A percentile compares a stretch with the other conserved stretches of the same genome.
These are phyloP conservation scores for Caradrina kadenii DNA, from an alignment of 2,888 invertebrate species.

Conservation along the genomic window DNA sequence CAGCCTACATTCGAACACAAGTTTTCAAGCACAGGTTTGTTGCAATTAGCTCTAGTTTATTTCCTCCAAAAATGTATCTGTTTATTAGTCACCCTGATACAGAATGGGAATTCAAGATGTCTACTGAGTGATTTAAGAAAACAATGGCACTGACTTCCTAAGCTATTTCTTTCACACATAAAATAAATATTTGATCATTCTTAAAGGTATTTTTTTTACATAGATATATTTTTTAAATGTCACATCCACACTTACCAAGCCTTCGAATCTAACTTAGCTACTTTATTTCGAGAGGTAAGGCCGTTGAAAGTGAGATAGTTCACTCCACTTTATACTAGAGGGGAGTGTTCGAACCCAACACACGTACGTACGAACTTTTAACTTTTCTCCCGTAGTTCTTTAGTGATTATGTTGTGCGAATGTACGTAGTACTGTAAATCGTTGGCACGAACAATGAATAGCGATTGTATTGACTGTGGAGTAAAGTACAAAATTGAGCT, in stretches of 20 bases:
- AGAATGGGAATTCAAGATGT: too few relatives aligned
- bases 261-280: slow-evolving; percentile 72
- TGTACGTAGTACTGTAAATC: slow-evolving; percentile 47
- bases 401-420: slow-evolving; percentile 62
- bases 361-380: slow-evolving; percentile 79
- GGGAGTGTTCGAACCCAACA: slow-evolving; percentile 69
- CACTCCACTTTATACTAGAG: slow-evolving; percentile 71
- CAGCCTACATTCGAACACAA: too few relatives aligned
- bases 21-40: too few relatives aligned
- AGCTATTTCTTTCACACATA: too few relatives aligned
- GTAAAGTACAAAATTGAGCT: not conserved
- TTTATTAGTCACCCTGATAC: too few relatives aligned
- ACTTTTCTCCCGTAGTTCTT: slow-evolving; percentile 67
- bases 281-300: slow-evolving; percentile 86
- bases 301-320: slow-evolving; percentile 88
- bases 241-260: slow-evolving; percentile 71
- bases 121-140: too few relatives aligned
- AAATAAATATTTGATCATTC: too few relatives aligned
- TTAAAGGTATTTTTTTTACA: too few relatives aligned
- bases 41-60: too few relatives aligned
- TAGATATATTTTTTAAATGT: slow-evolving; percentile 41
- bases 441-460: slow-evolving; percentile 50
- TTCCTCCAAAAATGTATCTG: too few relatives aligned
- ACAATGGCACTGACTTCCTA: too few relatives aligned
- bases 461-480: slow-evolving; percentile 2